Conservation (phyloP, 1,140 invertebrate genomes). For the Drosophila lacertosa region DNA sequence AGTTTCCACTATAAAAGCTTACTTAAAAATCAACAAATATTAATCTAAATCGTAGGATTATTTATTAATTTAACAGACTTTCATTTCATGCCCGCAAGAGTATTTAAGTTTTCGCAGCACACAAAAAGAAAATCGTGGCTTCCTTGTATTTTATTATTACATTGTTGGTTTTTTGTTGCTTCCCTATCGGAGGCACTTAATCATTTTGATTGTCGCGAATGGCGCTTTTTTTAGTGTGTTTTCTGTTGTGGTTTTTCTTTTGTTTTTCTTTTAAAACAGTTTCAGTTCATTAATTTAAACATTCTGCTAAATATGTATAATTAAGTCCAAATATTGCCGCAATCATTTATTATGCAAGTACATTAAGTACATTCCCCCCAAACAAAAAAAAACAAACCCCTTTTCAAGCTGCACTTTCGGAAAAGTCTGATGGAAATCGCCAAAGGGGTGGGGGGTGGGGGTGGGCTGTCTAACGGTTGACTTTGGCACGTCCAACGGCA, state of each 20-base stretch:
- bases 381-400: not conserved
- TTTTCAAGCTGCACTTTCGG: slow-evolving; percentile 5
- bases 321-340: slow-evolving; percentile 54
- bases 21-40: too few relatives aligned
- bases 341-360: slow-evolving; percentile 57
- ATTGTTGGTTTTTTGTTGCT: slow-evolving; percentile 12
- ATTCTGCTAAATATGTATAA: slow-evolving; percentile 72
- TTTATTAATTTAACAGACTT: too few relatives aligned
- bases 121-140: not conserved
- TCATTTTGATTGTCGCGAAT: slow-evolving; percentile 82
- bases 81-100: not conserved
- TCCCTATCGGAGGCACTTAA: slow-evolving; percentile 58
- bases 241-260: slow-evolving; percentile 2
- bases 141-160: not conserved
- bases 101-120: not conserved
- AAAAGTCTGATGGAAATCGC: slow-evolving; percentile 1
- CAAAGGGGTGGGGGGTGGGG: not conserved
- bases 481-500: slow-evolving; percentile 37
- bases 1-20: too few relatives aligned
- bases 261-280: slow-evolving; percentile 40
- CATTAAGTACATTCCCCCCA: slow-evolving; percentile 23
- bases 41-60: too few relatives aligned
- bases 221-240: slow-evolving; percentile 64
- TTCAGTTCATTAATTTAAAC: slow-evolving; percentile 74
- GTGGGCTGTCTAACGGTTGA: not conserved